Evolutionary conservation across 2,888 invertebrate species (phyloP).

Genomic region (Trachelus troglodyta): DNA sequence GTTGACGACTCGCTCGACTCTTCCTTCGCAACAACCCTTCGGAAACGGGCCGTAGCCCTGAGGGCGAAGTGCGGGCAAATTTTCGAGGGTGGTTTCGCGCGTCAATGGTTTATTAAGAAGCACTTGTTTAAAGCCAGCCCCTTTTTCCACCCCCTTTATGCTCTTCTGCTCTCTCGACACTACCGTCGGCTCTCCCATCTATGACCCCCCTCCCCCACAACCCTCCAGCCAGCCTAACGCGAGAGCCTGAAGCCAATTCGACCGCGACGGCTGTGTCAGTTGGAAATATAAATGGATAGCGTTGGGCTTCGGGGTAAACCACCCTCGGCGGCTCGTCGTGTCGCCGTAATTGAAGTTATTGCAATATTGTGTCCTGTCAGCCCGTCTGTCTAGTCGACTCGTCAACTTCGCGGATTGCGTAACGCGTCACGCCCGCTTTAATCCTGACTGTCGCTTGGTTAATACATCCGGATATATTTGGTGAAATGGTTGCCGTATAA

Average conservation of each 20-base stretch:
- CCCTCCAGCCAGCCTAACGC: conserved; percentile 29
- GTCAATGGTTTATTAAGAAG: conserved; percentile 66
- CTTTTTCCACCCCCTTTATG: conserved; percentile 30
- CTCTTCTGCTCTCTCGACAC: background rate
- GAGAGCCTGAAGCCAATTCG: conserved; percentile 58
- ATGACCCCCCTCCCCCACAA: conserved; percentile 28
- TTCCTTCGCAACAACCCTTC: conserved; percentile 1
- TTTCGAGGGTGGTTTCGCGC: conserved; percentile 65
- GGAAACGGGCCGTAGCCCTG: background rate
- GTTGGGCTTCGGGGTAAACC: conserved; percentile 28
- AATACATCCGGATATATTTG: background rate
- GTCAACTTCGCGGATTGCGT: conserved; percentile 49
- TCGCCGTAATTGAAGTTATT: conserved; percentile 65
- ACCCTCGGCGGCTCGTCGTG: conserved; percentile 54
- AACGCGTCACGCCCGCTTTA: conserved; percentile 52
- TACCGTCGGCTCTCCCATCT: background rate
- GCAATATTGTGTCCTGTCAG: conserved; percentile 66
- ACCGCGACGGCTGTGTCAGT: conserved; percentile 47
- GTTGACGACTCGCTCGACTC: background rate
- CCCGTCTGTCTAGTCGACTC: conserved; percentile 35
- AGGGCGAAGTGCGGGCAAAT: conserved; percentile 44
- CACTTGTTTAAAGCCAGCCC: conserved; percentile 66
- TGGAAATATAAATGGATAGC: conserved; percentile 56
- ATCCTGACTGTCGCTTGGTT: conserved; percentile 35
- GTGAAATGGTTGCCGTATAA: background rate